phyloP scores from a whole-genome alignment of 2,797 vertebrate species.

The Rhincodon typus region DNA sequence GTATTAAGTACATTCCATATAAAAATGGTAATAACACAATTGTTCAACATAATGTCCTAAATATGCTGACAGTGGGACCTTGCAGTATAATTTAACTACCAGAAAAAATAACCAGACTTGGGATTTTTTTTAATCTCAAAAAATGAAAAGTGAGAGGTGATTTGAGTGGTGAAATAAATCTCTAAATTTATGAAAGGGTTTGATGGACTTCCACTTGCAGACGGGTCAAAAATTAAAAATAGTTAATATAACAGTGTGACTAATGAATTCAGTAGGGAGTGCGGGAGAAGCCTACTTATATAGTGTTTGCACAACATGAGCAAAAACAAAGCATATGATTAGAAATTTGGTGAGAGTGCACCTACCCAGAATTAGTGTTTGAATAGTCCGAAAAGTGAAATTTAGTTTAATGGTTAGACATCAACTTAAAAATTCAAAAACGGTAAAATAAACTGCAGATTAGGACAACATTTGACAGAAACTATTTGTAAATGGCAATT shows the following conservation, averaged over 20 bases:
- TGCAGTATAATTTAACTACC: neutral
- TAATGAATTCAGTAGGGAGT: neutral
- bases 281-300: neutral
- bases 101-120: neutral
- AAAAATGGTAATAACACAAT: neutral
- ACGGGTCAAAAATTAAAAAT: neutral
- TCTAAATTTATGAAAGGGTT: neutral
- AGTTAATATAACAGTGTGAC: neutral
- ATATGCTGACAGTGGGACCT: neutral
- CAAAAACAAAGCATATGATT: neutral
- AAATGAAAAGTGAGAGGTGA: neutral
- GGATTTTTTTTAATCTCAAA: neutral
- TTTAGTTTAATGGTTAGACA: neutral
- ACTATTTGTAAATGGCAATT: neutral
- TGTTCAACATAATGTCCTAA: neutral
- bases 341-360: neutral
- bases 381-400: neutral
- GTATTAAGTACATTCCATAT: neutral
- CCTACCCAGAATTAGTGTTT: neutral
- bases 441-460: neutral
- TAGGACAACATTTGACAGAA: neutral
- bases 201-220: neutral
- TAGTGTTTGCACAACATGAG: neutral
- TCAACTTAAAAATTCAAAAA: neutral
- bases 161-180: neutral